phyloP scores from a whole-genome alignment of 2,888 invertebrate species.

The Keiferia lycopersicella region DNA sequence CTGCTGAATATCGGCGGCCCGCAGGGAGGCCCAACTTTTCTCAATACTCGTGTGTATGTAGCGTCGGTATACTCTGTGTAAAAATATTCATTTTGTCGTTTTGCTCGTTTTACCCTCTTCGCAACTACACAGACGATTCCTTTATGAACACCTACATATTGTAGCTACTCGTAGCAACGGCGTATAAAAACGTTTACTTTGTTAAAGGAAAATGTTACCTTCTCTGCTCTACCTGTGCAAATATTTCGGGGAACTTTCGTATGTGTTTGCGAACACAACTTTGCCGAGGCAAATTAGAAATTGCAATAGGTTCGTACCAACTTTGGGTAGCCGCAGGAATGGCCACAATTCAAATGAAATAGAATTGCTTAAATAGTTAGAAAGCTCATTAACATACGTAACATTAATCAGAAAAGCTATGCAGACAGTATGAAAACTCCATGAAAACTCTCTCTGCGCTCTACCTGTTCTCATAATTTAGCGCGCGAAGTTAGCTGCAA shows the following conservation, averaged over 20 bases:
- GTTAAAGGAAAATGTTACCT: slow-evolving; percentile 16
- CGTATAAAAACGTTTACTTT: slow-evolving; percentile 32
- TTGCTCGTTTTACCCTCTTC: slow-evolving; percentile 49
- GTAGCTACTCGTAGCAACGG: not conserved
- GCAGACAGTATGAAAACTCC: slow-evolving; percentile 14
- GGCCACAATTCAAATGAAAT: not conserved
- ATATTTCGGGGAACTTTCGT: slow-evolving; percentile 6
- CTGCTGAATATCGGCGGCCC: slow-evolving; percentile 60
- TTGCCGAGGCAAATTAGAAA: not conserved
- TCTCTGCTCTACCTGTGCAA: slow-evolving; percentile 5
- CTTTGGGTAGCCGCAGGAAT: not conserved
- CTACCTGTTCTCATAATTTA: slow-evolving; percentile 8
- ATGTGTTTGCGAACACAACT: not conserved
- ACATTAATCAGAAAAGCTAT: slow-evolving; percentile 1
- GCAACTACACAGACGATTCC: slow-evolving; percentile 35
- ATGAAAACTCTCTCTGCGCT: not conserved
- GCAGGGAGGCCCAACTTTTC: slow-evolving; percentile 48
- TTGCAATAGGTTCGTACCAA: not conserved
- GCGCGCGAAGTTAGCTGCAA: slow-evolving; percentile 16
- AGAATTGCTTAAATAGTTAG: slow-evolving; percentile 13
- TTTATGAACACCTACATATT: slow-evolving; percentile 36
- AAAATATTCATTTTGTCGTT: slow-evolving; percentile 67
- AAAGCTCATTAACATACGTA: not conserved
- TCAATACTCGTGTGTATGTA: slow-evolving; percentile 53
- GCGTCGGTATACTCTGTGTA: slow-evolving; percentile 49